phyloP scores from a whole-genome alignment of 53 echinoderm and acorn worm species.

The Paelopatides confundens region DNA sequence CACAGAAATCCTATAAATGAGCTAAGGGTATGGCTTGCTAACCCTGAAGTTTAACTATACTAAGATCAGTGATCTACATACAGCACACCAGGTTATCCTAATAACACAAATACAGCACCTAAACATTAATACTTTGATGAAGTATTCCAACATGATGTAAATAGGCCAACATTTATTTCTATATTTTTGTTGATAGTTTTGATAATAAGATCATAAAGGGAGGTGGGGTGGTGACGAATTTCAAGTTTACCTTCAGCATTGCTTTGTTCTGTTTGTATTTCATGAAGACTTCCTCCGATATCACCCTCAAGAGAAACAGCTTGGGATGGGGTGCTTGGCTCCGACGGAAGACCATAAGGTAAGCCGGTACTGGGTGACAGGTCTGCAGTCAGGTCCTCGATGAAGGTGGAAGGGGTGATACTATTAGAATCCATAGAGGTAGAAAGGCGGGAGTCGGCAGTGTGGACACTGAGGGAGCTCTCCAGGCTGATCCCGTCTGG shows the following conservation, averaged over 20 bases:
- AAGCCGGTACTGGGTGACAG: conserved; percentile 10
- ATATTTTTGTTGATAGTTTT: too few species aligned
- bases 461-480: conserved; percentile 67
- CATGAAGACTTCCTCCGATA: conserved; percentile 36
- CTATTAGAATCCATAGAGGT: conserved; percentile 75
- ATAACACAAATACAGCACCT: too few species aligned
- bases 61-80: too few species aligned
- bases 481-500: conserved; percentile 77
- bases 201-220: too few species aligned
- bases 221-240: too few species aligned
- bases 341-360: conserved; percentile 7
- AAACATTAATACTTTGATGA: too few species aligned
- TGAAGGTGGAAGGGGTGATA: conserved; percentile 87
- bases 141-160: too few species aligned
- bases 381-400: conserved; percentile 79
- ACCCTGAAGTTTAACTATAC: too few species aligned
- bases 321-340: conserved; percentile 41
- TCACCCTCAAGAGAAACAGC: conserved; percentile 35
- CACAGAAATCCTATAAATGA: too few species aligned
- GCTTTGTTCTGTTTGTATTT: not conserved
- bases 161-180: too few species aligned
- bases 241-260: conserved; percentile 26
- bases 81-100: too few species aligned
- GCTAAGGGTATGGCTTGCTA: too few species aligned
- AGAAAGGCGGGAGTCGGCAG: conserved; percentile 74